These are phyloP conservation scores for Paguma larvata DNA, from an alignment of 2,797 vertebrate species.

Conservation along the genomic window DNA sequence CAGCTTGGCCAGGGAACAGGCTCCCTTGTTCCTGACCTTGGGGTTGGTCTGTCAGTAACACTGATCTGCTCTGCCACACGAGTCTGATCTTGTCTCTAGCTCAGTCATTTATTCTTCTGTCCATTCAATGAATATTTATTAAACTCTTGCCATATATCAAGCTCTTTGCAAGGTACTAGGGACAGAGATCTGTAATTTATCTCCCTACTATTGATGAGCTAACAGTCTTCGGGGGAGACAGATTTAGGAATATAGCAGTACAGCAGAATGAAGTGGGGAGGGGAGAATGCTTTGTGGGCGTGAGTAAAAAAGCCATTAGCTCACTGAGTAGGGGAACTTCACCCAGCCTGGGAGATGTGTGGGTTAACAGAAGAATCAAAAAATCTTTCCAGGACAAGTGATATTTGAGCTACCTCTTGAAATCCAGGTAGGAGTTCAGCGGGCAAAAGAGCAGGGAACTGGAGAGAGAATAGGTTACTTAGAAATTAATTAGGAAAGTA, in stretches of 20 bases:
- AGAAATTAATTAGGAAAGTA: not conserved
- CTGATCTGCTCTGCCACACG: not conserved
- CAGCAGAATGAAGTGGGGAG: not conserved
- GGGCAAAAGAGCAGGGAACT: not conserved
- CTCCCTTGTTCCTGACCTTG: slow-evolving; percentile 67
- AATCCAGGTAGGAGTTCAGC: slow-evolving; percentile 33
- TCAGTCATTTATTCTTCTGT: slow-evolving; percentile 49
- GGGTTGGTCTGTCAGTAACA: slow-evolving; percentile 50
- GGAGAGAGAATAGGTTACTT: not conserved
- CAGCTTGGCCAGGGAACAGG: slow-evolving; percentile 33
- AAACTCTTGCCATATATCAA: slow-evolving; percentile 61
- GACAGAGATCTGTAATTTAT: slow-evolving; percentile 45
- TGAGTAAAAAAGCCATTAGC: not conserved
- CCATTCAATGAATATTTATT: slow-evolving; percentile 68
- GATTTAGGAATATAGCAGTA: slow-evolving; percentile 5
- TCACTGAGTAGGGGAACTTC: not conserved
- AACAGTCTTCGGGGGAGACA: not conserved
- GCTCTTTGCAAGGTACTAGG: slow-evolving; percentile 49
- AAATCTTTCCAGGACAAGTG: not conserved
- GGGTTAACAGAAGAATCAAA: slow-evolving; percentile 6
- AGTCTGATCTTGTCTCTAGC: slow-evolving; percentile 48
- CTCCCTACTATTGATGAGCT: not conserved
- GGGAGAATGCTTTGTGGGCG: not conserved
- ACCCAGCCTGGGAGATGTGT: not conserved
- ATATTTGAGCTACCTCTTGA: slow-evolving; percentile 39